Evolutionary conservation across 1,140 invertebrate species (phyloP), one percentile per base, ranked within the genome.

Genomic region (Lepidurus packardi): DNA sequence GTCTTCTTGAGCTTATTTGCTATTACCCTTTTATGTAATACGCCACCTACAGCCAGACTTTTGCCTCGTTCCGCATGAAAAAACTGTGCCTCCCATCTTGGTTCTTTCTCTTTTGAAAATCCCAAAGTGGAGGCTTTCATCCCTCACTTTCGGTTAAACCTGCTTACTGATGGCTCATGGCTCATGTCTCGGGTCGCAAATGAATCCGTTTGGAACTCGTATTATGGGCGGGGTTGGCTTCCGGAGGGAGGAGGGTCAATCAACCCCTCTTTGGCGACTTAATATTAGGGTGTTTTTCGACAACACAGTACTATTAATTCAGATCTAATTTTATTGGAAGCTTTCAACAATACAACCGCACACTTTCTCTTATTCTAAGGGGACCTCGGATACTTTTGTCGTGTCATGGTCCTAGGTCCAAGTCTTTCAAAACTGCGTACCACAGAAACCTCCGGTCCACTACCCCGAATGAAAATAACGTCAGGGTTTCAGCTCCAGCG

Each of bases 191-290:
- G 16, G 53, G 16, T 65, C 13, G 6, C 53, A 3, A 65, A 65
- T 65, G 21, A 65, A 65, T 65, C 53, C 53, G 21, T 21, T 65
- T 16, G 16, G 16, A n/a, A 65, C 13, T 65, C 21, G 34, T 16
- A 65, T n/a, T 21, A 13, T 65, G 53, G 53, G 53, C 5, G 53
- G 53, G 53, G 53, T 65, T 47, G 53, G 53, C 53, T 65, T 65
- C 53, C 53, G 53, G 53, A 65, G 53, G 53, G 53, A 65, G 21
- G 53, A 65, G 16, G 53, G 53, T 65, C 53, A 21, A 21, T 65
- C 21, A 65, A 65, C 53, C 53, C 53, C 21, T 21, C 7, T 65
- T 34, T 34, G 3, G 1, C 34, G n/a, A 21, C 7, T 21, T 9
- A 7, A 11, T 21, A 65, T 13, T 65, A 65, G 16, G 53, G 53